Conservation (phyloP, 2,797 vertebrate genomes). For the Aldrovandia affinis region DNA sequence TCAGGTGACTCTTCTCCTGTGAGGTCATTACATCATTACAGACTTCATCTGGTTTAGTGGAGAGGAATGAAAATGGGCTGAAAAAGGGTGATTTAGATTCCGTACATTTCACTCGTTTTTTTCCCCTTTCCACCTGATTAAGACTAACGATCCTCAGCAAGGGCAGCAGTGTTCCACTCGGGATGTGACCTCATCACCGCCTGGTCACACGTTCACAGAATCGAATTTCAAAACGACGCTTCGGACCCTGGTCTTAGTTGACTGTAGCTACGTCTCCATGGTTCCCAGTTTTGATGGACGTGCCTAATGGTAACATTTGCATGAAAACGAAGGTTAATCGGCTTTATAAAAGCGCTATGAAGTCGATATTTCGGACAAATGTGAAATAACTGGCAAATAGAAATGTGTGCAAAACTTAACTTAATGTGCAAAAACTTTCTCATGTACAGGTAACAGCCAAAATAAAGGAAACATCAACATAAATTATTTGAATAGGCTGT, state of each 20-base stretch:
- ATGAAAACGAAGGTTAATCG: neutral
- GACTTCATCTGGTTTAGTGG: neutral
- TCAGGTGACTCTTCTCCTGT: neutral
- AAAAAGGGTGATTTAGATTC: neutral
- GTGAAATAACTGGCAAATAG: neutral
- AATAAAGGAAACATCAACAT: too few relatives aligned
- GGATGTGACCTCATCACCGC: neutral
- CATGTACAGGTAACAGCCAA: too few relatives aligned
- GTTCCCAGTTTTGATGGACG: neutral
- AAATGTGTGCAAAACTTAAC: too few relatives aligned
- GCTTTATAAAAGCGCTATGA: neutral
- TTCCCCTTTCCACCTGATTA: neutral
- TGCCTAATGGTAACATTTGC: neutral
- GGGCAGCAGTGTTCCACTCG: neutral
- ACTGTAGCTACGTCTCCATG: neutral
- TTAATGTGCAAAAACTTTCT: too few relatives aligned
- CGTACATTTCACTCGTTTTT: neutral
- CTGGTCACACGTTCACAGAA: neutral
- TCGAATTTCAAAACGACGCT: neutral
- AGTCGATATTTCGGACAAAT: neutral
- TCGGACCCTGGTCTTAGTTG: neutral
- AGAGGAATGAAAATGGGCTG: neutral
- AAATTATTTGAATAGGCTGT: too few relatives aligned
- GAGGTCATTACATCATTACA: neutral
- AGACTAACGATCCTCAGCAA: slow-evolving; percentile 5